A percentile compares a stretch with the other conserved stretches of the same genome.
phyloP scores from a whole-genome alignment of 2,888 invertebrate genomes.

The Uloborus plumipes region DNA sequence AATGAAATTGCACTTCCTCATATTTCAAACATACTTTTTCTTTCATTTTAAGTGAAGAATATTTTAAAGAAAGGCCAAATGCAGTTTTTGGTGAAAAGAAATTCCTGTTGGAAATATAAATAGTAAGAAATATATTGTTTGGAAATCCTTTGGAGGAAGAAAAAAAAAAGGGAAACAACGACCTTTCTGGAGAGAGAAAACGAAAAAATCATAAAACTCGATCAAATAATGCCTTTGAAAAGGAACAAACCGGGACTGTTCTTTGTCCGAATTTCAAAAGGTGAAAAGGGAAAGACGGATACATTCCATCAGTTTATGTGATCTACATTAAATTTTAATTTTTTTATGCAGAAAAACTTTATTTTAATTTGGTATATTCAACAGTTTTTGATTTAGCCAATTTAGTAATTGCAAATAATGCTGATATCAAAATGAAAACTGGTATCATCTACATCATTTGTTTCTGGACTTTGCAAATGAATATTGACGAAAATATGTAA shows the following conservation, averaged over 20 bases:
- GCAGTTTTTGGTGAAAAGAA: constrained; percentile 41
- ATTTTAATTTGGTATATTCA: too few species aligned
- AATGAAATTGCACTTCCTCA: too few species aligned
- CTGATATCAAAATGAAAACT: too few species aligned
- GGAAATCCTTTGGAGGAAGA: constrained; percentile 35
- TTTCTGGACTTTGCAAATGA: too few species aligned
- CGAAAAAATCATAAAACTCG: constrained; percentile 55
- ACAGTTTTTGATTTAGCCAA: too few species aligned
- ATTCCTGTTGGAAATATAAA: constrained; percentile 56
- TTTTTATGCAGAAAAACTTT: too few species aligned
- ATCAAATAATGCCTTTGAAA: constrained; percentile 57
- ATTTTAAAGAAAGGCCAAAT: constrained; percentile 29
- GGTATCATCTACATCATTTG: too few species aligned
- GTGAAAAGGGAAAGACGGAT: constrained; percentile 27
- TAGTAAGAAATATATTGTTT: constrained; percentile 61
- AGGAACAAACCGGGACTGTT: constrained; percentile 33
- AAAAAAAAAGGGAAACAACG: constrained; percentile 38
- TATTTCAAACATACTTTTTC: too few species aligned
- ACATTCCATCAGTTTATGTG: background rate
- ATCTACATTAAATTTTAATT: background rate
- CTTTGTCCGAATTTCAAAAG: constrained; percentile 51
- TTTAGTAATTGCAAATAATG: too few species aligned
- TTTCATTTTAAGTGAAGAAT: constrained; percentile 11
- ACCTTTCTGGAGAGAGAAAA: constrained; percentile 22
- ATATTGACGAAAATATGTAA: too few species aligned